Conservation (phyloP, 2,888 invertebrate genomes). For the Drosophila demipolita region DNA sequence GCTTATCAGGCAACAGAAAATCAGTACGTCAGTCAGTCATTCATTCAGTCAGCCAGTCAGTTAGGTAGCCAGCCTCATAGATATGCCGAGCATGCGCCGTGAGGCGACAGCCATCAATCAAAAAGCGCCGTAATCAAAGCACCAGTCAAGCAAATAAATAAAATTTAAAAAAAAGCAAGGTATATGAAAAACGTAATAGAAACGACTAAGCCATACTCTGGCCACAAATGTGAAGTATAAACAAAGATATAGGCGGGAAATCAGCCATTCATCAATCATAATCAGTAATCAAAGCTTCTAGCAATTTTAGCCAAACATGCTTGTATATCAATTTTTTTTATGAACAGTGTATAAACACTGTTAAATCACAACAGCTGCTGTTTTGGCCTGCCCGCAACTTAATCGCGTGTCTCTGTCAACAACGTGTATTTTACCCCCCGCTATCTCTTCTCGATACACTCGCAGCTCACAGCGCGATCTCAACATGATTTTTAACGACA, state of each 20-base stretch:
- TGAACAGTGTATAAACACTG: constrained; percentile 29
- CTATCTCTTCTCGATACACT: background rate
- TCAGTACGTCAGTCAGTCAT: constrained; percentile 67
- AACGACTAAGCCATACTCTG: background rate
- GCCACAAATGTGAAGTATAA: background rate
- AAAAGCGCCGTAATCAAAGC: constrained; percentile 65
- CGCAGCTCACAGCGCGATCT: constrained; percentile 33
- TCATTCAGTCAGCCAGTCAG: constrained; percentile 44
- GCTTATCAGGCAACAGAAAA: constrained; percentile 73
- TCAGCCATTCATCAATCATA: no score
- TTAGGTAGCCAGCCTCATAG: constrained; percentile 48
- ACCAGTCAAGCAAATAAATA: constrained; percentile 24
- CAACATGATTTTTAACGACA: constrained; percentile 79
- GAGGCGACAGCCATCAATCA: constrained; percentile 79
- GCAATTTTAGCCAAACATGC: background rate
- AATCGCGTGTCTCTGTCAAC: constrained; percentile 54
- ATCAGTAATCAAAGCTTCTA: background rate
- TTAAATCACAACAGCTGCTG: constrained; percentile 63
- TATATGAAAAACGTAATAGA: background rate
- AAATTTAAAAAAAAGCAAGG: constrained; percentile 4
- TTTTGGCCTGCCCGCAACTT: constrained; percentile 28
- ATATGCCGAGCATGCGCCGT: constrained; percentile 72
- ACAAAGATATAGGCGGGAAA: background rate
- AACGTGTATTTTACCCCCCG: constrained; percentile 1
- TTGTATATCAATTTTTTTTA: background rate